Evolutionary conservation across 2,113 vertebrate species (phyloP).

Genomic region (Eulemur rufifrons): DNA sequence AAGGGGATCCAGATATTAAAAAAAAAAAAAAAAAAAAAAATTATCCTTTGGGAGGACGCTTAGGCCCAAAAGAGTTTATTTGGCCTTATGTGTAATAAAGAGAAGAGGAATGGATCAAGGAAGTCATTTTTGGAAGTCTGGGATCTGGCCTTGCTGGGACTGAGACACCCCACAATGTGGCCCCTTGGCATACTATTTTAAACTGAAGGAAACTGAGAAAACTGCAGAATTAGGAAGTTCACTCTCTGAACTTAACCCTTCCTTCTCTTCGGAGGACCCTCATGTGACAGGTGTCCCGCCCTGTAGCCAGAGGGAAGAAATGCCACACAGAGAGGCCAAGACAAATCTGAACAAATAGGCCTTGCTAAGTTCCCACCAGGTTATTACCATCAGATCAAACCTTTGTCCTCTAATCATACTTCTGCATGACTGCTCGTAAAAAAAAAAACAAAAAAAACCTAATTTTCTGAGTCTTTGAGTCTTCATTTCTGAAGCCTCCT

Average conservation of each 20-base stretch:
- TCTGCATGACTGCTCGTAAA: background rate
- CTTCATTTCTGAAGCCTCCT: background rate
- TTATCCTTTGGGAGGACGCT: background rate
- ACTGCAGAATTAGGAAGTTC: background rate
- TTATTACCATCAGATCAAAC: no score
- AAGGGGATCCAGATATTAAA: background rate
- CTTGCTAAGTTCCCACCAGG: background rate
- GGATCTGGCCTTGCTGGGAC: background rate
- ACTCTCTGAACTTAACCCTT: background rate
- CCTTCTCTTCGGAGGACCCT: background rate
- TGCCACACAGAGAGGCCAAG: background rate
- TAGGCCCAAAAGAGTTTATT: background rate
- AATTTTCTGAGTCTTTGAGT: background rate
- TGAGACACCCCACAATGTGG: background rate
- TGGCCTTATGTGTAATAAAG: background rate
- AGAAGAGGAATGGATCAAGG: background rate
- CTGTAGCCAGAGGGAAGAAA: background rate
- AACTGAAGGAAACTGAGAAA: background rate
- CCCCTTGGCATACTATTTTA: background rate
- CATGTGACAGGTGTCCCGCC: background rate
- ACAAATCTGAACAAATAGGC: background rate
- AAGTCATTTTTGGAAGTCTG: background rate
- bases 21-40: background rate
- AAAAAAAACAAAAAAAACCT: background rate
- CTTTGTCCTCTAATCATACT: background rate